phyloP scores from a whole-genome alignment of 2,888 invertebrate species.

The Thyatira batis region DNA sequence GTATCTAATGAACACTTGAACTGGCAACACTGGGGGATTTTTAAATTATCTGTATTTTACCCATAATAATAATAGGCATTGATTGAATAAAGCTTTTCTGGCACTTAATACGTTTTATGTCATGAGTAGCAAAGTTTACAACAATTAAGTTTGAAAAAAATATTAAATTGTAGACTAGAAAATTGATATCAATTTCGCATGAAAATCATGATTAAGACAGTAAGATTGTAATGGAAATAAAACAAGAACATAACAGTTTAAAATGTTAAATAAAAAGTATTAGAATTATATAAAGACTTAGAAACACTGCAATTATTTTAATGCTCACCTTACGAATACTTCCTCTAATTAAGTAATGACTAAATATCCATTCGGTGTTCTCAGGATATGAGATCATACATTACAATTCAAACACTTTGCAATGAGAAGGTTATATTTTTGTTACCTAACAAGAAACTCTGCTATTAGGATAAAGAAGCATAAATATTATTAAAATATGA shows the following conservation, averaged over 20 bases:
- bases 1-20: conserved; percentile 47
- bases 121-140: background rate
- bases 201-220: no score
- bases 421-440: background rate
- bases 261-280: no score
- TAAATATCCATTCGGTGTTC: background rate
- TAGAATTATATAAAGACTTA: no score
- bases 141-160: no score
- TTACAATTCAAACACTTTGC: background rate
- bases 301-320: no score
- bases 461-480: no score
- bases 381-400: background rate
- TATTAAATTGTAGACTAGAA: no score
- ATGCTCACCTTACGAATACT: background rate
- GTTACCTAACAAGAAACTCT: background rate
- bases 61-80: no score
- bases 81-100: conserved; percentile 12
- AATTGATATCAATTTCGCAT: no score
- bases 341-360: background rate
- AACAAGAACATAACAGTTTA: no score
- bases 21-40: conserved; percentile 7
- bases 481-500: no score
- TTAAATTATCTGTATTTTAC: conserved; percentile 19
- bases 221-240: no score
- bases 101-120: background rate